Evolutionary conservation across 2,888 invertebrate species (phyloP), one percentile per base, ranked within the genome.

Genomic region (Amphipoea lucens): DNA sequence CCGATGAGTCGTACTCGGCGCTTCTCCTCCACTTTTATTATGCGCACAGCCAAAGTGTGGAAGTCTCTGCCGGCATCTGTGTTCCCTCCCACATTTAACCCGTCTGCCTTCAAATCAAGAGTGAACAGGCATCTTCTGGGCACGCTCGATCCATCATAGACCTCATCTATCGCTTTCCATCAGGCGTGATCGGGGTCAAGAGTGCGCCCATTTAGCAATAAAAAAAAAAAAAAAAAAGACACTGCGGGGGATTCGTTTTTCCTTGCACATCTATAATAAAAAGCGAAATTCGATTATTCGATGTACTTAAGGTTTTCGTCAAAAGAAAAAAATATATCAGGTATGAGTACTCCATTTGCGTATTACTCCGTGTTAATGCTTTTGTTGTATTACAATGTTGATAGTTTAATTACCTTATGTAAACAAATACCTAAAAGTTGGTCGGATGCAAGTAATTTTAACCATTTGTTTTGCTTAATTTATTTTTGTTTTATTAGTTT

Each of bases 401-500:
- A 51, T 62, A 6, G 36, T 63, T 36, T 14, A 62, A 62, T 14
- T 63, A 36, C 17, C 60, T 7, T 17, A 36, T 17, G 40, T n/a
- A 66, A 60, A 60, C 20, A 66, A 62, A 60, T 48, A 66, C 20
- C 12, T 65, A 6, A 29, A 72, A 57, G 4, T 65, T 48, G 45
- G 17, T 48, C n/a, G n/a, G 20, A 65, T n/a, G 9, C 40, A 20
- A 17, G 17, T 51, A n/a, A 66, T 67, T 81, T 36, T 66, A 51
- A 45, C 51, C 23, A 42, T 29, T 81, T 42, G 17, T 48, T 42
- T n/a, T 1, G 20, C 20, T 63, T 9, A 20, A 42, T 84, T 66
- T 66, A 62, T 57, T 67, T 81, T n/a, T 57, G 14, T 48, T 78
- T 71, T 14, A 36, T n/a, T 66, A 23, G 14, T 57, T 60, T 45